Evolutionary conservation across 2,113 vertebrate genomes (phyloP).

Genomic region (Promerops cafer): DNA sequence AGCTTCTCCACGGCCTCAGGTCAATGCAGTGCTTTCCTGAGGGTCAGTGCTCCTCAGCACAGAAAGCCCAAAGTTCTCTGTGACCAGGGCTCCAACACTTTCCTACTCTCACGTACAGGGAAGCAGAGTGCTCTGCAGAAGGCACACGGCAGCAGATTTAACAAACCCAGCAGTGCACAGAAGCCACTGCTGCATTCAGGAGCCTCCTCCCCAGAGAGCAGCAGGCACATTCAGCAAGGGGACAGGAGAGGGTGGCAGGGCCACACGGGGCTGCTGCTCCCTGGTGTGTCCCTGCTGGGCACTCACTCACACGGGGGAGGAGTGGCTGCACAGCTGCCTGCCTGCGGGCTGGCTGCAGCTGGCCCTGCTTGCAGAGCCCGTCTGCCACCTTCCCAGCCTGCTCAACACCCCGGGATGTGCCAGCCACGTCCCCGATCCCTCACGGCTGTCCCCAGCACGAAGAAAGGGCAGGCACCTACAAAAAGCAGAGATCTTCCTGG

Average conservation of each 20-base stretch:
- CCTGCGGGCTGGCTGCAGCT: not conserved
- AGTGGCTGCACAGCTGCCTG: not conserved
- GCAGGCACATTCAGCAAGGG: not conserved
- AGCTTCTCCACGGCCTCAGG: too few species aligned
- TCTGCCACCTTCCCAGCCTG: not conserved
- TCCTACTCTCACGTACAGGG: fast-evolving
- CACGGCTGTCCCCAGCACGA: not conserved
- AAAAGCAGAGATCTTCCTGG: not conserved
- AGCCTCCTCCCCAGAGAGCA: not conserved
- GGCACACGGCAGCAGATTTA: not conserved
- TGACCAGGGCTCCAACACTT: too few species aligned
- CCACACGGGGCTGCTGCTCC: not conserved
- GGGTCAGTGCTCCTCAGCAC: too few species aligned
- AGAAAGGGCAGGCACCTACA: not conserved
- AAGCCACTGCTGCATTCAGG: not conserved
- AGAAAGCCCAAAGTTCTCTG: too few species aligned
- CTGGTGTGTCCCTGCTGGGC: fast-evolving
- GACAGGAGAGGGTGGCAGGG: not conserved
- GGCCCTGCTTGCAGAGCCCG: not conserved
- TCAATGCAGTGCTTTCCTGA: too few species aligned
- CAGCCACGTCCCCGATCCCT: not conserved
- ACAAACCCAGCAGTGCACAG: not conserved
- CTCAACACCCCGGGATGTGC: fast-evolving
- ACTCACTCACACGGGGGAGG: fast-evolving
- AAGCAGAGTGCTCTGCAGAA: not conserved